phyloP scores from a whole-genome alignment of 1,140 invertebrate species.

The Neelides sp. region DNA sequence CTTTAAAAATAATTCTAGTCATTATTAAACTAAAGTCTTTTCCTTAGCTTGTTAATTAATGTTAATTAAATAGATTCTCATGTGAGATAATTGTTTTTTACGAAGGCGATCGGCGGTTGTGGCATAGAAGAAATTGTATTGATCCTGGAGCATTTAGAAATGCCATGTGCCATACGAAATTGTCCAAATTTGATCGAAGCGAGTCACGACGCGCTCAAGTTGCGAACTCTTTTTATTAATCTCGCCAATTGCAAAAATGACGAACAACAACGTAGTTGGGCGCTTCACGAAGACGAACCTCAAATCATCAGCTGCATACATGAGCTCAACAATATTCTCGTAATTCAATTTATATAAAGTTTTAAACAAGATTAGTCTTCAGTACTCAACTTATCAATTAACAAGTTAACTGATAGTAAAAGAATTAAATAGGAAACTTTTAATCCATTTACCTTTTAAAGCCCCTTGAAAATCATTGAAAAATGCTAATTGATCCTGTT shows the following conservation, averaged over 20 bases:
- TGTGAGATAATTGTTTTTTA: neutral
- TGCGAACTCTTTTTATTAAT: conserved; percentile 65
- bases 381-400: too few species aligned
- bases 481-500: too few species aligned
- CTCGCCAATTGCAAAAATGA: conserved; percentile 79
- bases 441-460: too few species aligned
- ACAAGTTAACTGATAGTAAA: too few species aligned
- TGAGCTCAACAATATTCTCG: conserved; percentile 73
- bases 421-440: too few species aligned
- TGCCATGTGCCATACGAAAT: conserved; percentile 29
- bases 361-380: too few species aligned
- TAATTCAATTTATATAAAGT: conserved; percentile 37
- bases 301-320: conserved; percentile 69
- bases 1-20: neutral
- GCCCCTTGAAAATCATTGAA: too few species aligned
- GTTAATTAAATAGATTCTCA: conserved; percentile 1
- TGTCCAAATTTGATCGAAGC: conserved; percentile 39
- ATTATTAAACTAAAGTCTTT: neutral
- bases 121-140: neutral
- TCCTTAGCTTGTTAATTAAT: neutral
- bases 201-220: conserved; percentile 62
- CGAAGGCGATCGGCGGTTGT: neutral
- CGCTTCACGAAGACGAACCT: conserved; percentile 77
- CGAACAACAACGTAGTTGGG: conserved; percentile 84
- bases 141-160: conserved; percentile 18